Evolutionary conservation across 2,888 invertebrate species (phyloP), one percentile per base, ranked within the genome.

Genomic region (Alloscopus bannaensis): DNA sequence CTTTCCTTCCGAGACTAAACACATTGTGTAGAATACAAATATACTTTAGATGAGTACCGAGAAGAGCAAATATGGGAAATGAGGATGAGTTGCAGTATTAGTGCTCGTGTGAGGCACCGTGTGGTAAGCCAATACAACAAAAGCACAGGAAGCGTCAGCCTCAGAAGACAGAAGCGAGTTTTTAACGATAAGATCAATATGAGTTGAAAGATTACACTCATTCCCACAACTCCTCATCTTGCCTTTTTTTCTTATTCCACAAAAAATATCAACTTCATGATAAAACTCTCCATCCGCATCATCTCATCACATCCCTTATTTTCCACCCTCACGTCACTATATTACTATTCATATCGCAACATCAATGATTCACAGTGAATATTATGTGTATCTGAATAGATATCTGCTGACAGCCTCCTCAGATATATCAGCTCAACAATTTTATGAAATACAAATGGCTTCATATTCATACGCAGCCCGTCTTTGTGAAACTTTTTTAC

Each of bases 101-200:
- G n/a, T n/a, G n/a, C n/a, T n/a, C n/a, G n/a, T n/a, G n/a, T n/a
- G n/a, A n/a, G n/a, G n/a, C n/a, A n/a, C n/a, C n/a, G n/a, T n/a
- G n/a, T n/a, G n/a, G n/a, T n/a, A n/a, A n/a, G n/a, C n/a, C n/a
- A n/a, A n/a, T n/a, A n/a, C n/a, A n/a, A n/a, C n/a, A n/a, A n/a
- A n/a, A n/a, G n/a, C 8, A 13, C 36, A 47, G 47, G 47, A 47
- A 47, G 47, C 47, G 47, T 47, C 47, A 71, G 47, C 42, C 55
- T 26, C 52, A 57, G n/a, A n/a, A 69, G 66, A 52, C 66, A 55
- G 16, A 36, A 59, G 40, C 13, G 36, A 36, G 36, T 36, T 13
- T 13, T 36, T 20, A 26, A 36, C 13, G 71, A 71, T 71, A 71
- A 71, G 71, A 71, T 71, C 71, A 71, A 71, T 71, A 71, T 26